Evolutionary conservation across 2,113 vertebrate genomes (phyloP).

Genomic region (Cephalopterus ornatus): DNA sequence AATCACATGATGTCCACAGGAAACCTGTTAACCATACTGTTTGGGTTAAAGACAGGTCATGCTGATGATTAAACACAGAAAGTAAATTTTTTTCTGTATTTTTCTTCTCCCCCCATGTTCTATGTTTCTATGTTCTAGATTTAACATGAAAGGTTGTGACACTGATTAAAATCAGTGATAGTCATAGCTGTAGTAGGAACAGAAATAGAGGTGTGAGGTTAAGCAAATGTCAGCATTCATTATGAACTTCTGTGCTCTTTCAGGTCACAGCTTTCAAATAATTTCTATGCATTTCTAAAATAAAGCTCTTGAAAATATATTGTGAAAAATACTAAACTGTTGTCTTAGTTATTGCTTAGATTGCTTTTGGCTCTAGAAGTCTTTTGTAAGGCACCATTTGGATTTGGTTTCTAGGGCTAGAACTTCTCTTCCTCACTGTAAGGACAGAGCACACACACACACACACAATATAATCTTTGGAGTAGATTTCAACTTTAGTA

Average conservation of each 20-base stretch:
- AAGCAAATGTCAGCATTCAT: slow-evolving; percentile 28
- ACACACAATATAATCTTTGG: neutral
- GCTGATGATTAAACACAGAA: slow-evolving; percentile 37
- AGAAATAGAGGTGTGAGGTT: slow-evolving; percentile 49
- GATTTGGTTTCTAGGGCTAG: neutral
- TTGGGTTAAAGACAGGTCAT: slow-evolving; percentile 62
- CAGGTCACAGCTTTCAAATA: slow-evolving; percentile 2
- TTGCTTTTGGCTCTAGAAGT: neutral
- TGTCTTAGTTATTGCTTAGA: neutral
- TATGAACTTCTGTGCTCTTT: slow-evolving; percentile 29
- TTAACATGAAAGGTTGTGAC: slow-evolving; percentile 14
- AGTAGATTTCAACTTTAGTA: neutral
- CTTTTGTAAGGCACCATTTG: neutral
- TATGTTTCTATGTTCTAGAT: neutral
- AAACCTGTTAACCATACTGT: slow-evolving; percentile 57
- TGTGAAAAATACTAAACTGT: neutral
- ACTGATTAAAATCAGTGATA: slow-evolving; percentile 22
- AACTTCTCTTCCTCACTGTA: neutral
- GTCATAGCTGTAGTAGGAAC: slow-evolving; percentile 49
- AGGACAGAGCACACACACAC: neutral
- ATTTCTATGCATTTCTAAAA: neutral
- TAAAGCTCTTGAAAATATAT: neutral
- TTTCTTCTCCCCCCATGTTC: neutral
- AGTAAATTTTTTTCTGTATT: neutral
- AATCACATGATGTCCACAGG: slow-evolving; percentile 44